Evolutionary conservation across 2,797 vertebrate genomes (phyloP).

Genomic region (Chelon labrosus): DNA sequence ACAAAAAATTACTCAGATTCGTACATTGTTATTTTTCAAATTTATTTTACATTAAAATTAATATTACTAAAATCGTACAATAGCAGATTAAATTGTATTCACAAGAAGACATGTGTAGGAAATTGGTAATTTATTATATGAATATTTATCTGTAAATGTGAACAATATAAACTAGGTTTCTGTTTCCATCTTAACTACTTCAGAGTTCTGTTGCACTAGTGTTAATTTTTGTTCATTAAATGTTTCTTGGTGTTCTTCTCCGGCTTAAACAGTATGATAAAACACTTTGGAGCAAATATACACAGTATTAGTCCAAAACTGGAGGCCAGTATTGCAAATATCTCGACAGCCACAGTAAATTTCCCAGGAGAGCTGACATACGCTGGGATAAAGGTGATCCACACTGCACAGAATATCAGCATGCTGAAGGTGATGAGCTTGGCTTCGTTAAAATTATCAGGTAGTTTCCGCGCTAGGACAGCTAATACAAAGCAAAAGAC

Average conservation of each 20-base stretch:
- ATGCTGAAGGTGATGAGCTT: constrained; percentile 81
- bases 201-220: not conserved
- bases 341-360: constrained; percentile 80
- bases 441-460: constrained; percentile 79
- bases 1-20: no score
- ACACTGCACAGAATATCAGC: constrained; percentile 81
- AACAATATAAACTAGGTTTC: not conserved
- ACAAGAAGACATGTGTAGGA: no score
- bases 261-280: constrained; percentile 75
- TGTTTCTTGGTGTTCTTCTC: constrained; percentile 79
- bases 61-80: no score
- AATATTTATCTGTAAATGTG: no score
- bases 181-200: no score
- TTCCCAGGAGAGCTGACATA: constrained; percentile 82
- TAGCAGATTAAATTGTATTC: no score
- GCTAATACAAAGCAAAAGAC: constrained; percentile 70
- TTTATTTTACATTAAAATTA: no score
- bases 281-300: constrained; percentile 80
- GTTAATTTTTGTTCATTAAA: constrained; percentile 71
- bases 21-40: no score
- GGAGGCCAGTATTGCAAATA: constrained; percentile 81
- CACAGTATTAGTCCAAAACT: constrained; percentile 77
- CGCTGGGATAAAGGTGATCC: constrained; percentile 79
- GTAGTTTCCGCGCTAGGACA: constrained; percentile 74
- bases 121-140: no score